Conservation (phyloP, 2,113 vertebrate genomes). For the Haliaeetus leucogaster region DNA sequence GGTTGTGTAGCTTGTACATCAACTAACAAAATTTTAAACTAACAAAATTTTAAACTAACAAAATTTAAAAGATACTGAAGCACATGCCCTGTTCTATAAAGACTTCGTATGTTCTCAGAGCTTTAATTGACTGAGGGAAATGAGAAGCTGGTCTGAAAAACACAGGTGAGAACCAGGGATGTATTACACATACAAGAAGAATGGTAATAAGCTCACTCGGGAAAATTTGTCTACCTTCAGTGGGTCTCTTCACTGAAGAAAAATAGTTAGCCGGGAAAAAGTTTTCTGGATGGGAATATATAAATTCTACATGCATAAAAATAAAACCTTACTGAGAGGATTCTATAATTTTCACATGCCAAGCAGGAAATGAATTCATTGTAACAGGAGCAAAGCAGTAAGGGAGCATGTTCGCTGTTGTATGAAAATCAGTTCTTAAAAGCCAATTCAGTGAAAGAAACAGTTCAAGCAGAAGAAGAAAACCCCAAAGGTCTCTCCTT, state of each 20-base stretch:
- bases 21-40: neutral
- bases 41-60: neutral
- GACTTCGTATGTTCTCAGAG: neutral
- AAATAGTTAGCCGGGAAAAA: neutral
- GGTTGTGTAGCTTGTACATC: neutral
- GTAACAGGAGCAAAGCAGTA: neutral
- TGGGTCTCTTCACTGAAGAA: neutral
- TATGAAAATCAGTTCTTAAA: neutral
- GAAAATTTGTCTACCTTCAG: neutral
- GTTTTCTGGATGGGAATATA: neutral
- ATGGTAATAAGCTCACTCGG: neutral
- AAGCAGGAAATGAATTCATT: constrained; percentile 27
- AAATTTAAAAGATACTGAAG: neutral
- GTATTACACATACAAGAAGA: neutral
- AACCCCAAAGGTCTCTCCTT: neutral
- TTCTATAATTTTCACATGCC: neutral
- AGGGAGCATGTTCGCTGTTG: neutral
- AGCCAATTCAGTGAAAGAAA: neutral
- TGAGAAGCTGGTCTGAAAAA: neutral
- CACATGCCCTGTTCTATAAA: neutral
- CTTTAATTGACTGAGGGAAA: neutral
- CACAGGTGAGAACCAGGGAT: neutral
- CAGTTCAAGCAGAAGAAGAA: neutral
- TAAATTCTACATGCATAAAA: neutral
- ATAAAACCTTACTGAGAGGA: neutral